phyloP scores from a whole-genome alignment of 2,797 vertebrate genomes.

The Notamacropus eugenii region DNA sequence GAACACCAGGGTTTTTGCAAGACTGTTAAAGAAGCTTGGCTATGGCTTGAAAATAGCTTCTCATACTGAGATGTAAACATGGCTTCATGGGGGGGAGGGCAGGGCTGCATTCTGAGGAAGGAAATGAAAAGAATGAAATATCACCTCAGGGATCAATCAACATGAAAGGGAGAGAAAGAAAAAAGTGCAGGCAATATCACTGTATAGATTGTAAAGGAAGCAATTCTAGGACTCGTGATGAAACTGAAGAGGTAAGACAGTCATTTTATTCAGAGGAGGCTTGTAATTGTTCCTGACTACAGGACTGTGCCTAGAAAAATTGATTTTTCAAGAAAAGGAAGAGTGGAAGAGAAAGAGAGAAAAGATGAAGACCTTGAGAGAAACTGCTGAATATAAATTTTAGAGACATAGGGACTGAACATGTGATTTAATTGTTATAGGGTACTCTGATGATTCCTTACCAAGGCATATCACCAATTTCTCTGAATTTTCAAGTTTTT shows the following conservation, averaged over 20 bases:
- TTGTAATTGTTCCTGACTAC: conserved; percentile 34
- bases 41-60: background rate
- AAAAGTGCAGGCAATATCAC: background rate
- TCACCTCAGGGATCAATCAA: conserved; percentile 5
- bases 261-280: background rate
- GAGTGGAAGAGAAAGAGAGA: background rate
- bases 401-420: background rate
- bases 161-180: conserved; percentile 27
- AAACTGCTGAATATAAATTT: background rate
- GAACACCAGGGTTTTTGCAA: background rate
- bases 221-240: conserved; percentile 30
- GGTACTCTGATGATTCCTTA: background rate
- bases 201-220: background rate
- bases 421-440: background rate
- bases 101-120: conserved; percentile 43
- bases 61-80: conserved; percentile 39
- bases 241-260: conserved; percentile 41
- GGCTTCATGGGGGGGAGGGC: background rate
- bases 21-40: conserved; percentile 21
- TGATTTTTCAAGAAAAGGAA: background rate
- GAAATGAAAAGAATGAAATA: conserved; percentile 48
- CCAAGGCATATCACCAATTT: background rate
- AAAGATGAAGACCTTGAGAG: background rate
- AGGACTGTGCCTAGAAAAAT: background rate
- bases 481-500: background rate